Base-by-base conservation (phyloP, 2,797 vertebrate species). In the Gouania willdenowi region DNA sequence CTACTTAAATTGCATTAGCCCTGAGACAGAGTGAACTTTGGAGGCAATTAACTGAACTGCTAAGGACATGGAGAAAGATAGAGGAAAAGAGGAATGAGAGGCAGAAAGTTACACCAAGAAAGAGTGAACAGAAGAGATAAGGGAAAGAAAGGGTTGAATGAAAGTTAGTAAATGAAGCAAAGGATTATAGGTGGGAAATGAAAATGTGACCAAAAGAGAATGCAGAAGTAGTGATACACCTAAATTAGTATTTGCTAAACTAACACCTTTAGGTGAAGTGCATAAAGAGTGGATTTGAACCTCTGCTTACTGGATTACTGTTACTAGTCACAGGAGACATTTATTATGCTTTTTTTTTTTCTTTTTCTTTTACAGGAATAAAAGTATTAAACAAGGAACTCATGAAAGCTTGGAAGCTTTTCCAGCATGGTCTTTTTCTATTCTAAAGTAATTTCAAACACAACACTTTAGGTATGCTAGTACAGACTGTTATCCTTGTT, bases 1-100 rank as follows among this genome's bases (percentile, higher is more conserved):
- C 87, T 81, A 81, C 87, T 90, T 89, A 88, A 91, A 91, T 91
- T 89, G 91, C 81, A 91, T 93, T 90, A 90, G 83, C 81, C 48
- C 70, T 75, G 46, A 84, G 83, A 90, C 86, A 87, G 88, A 76
- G 83, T 89, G 91, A 94, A 93, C 90, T 92, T 93, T 90, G 68
- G 72, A 90, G 90, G 89, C 90, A 93, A 92, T 94, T 94, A 93
- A 92, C 85, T 86, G 64, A 66, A 71, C 62, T 15, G 58, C 64
- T 49, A 52, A n/a, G 36, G 50, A 76, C 59, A 57, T 46, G 38
- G 18, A 30, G 32, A 40, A 33, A 55, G 53, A 71, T 41, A 49
- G 50, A 41, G 30, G 37, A 13, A 41, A 20, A 66, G 48, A 55
- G 20, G 27, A 44, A 61, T 29, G 37, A 42, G 39, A 56, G 40